Evolutionary conservation across 2,888 invertebrate genomes (phyloP).

Genomic region (Hoplodrina ambigua): DNA sequence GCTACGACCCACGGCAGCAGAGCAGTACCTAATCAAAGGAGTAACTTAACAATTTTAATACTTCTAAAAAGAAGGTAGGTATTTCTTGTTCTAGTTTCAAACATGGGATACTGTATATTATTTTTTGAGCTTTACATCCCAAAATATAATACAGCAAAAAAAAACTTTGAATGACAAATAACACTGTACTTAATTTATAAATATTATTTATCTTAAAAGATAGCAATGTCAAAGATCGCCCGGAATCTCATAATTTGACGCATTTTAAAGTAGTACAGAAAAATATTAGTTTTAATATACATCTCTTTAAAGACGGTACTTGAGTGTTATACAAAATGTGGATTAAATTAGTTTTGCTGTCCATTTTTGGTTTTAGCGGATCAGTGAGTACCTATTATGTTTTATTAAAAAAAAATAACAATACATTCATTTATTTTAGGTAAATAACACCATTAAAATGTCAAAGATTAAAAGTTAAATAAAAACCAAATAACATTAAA

Average conservation of each 20-base stretch:
- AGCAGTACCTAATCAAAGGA: too few relatives aligned
- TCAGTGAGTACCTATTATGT: conserved; percentile 74
- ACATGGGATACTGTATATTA: too few relatives aligned
- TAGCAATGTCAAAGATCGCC: conserved; percentile 61
- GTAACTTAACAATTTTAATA: too few relatives aligned
- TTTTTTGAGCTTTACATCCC: too few relatives aligned
- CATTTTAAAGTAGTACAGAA: conserved; percentile 35
- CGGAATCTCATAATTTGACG: conserved; percentile 45
- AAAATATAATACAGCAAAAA: neutral
- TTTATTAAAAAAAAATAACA: too few relatives aligned
- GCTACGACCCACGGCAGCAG: too few relatives aligned
- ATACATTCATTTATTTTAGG: too few relatives aligned
- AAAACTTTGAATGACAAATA: conserved; percentile 19
- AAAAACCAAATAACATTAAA: too few relatives aligned
- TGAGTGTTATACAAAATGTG: conserved; percentile 71
- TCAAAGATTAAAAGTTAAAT: too few relatives aligned
- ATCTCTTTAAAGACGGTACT: conserved; percentile 3
- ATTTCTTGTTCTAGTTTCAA: too few relatives aligned
- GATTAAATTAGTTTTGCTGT: conserved; percentile 71
- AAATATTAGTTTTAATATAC: conserved; percentile 48
- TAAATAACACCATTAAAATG: too few relatives aligned
- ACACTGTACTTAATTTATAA: conserved; percentile 21
- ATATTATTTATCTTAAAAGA: conserved; percentile 57
- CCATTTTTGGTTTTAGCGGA: conserved; percentile 69
- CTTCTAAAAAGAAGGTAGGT: too few relatives aligned